Conservation (phyloP, 2,797 vertebrate genomes). For the Cygnus olor region DNA sequence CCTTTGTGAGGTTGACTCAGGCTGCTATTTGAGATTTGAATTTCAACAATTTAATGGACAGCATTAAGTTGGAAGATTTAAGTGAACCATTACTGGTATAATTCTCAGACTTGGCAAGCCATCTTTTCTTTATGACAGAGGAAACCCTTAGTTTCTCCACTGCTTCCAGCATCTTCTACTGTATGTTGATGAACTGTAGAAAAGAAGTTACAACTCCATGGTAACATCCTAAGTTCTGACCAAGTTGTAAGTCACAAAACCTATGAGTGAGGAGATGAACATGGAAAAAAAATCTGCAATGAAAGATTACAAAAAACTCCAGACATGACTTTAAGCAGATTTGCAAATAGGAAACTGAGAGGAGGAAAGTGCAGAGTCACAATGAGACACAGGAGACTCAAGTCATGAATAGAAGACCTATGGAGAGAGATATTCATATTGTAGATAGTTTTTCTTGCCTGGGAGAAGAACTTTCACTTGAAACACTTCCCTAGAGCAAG, state of each 20-base stretch:
- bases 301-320: neutral
- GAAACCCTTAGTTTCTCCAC: neutral
- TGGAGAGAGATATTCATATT: neutral
- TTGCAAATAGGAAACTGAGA: neutral
- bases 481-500: slow-evolving; percentile 7
- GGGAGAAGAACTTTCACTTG: neutral
- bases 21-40: neutral
- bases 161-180: neutral
- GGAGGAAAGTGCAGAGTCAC: neutral
- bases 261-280: neutral
- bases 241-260: neutral
- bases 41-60: neutral
- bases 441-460: neutral
- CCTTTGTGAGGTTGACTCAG: neutral
- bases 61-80: neutral
- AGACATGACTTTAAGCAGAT: neutral
- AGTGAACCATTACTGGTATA: neutral
- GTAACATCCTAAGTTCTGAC: neutral
- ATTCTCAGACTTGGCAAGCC: neutral
- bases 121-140: neutral
- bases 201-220: neutral
- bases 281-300: neutral
- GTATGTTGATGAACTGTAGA: neutral
- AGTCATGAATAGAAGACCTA: neutral
- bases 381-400: neutral